These are phyloP conservation scores for Sclerodermus sp. DNA, from an alignment of 2,888 invertebrate genomes.

Conservation along the genomic window DNA sequence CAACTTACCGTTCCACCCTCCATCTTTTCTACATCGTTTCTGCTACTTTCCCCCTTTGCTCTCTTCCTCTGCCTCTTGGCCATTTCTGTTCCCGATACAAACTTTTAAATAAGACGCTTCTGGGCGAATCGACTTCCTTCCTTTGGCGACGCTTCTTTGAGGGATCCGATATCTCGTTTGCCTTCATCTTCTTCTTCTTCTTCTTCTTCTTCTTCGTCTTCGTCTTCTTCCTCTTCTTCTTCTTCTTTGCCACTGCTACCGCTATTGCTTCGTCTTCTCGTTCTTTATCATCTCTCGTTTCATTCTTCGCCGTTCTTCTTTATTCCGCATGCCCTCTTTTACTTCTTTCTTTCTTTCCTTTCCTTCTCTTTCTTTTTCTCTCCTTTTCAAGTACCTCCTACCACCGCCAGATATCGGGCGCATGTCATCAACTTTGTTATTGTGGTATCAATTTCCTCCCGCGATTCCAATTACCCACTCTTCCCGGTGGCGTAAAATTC, in stretches of 20 bases:
- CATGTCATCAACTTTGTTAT: slow-evolving; percentile 42
- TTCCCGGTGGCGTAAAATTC: slow-evolving; percentile 17
- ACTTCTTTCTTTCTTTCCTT: background rate
- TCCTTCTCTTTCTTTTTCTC: background rate
- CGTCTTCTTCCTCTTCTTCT: slow-evolving; percentile 7
- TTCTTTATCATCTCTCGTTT: slow-evolving; percentile 10
- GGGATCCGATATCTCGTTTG: slow-evolving; percentile 23
- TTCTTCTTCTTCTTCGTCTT: slow-evolving; percentile 1
- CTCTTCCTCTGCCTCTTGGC: slow-evolving; percentile 15
- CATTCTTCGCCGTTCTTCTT: background rate
- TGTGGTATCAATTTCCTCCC: slow-evolving; percentile 38
- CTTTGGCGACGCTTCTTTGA: slow-evolving; percentile 37
- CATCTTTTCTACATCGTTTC: slow-evolving; percentile 1
- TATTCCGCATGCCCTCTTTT: slow-evolving; percentile 1
- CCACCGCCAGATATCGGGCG: slow-evolving; percentile 24
- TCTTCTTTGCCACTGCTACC: slow-evolving; percentile 8
- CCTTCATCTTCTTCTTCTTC: slow-evolving; percentile 4
- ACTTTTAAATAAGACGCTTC: slow-evolving; percentile 54
- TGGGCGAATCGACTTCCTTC: slow-evolving; percentile 47
- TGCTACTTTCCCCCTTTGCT: slow-evolving; percentile 9
- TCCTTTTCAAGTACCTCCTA: slow-evolving; percentile 2
- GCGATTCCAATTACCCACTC: slow-evolving; percentile 36
- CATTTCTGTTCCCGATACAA: slow-evolving; percentile 40
- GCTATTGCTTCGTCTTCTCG: slow-evolving; percentile 9
- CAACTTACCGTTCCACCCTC: slow-evolving; percentile 1